Evolutionary conservation across 2,797 vertebrate species (phyloP), one percentile per base, ranked within the genome.

Genomic region (Delichon dasypus): DNA sequence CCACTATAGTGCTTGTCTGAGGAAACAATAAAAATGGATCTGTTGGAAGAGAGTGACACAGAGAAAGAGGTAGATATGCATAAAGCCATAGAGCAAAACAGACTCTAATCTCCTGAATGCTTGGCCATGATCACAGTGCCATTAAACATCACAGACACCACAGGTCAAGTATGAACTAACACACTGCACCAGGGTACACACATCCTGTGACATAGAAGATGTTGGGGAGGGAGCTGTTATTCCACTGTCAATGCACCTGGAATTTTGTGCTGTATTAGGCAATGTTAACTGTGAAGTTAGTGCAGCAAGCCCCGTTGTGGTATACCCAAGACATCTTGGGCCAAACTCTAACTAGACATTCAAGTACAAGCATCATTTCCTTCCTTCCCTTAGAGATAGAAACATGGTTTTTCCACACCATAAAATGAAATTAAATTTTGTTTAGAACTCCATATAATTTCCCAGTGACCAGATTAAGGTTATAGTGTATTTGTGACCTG

Each of bases 141-240:
- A 12, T 48, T 64, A 40, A 55, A 26, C 4, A 18, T 17, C 48
- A 40, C n/a, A 58, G 65, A 44, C 8, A 38, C 10, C 6, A 1
- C 7, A 21, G 38, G 27, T 60, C 21, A 71, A 13, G 17, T 8
- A 8, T 2, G 9, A 38, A 40, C 8, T 67, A 5, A 30, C 23
- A 9, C 2, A n/a, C 7, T 23, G 27, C 14, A 36, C 30, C 10
- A 13, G n/a, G 25, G 51, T 6, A 27, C 21, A 57, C 1, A 0
- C 22, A 45, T 6, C 9, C 14, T 51, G 38, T 57, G 27, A 23
- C n/a, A 15, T 0, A 23, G 17, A n/a, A 27, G 16, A 7, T 13
- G 4, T 1, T 23, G 22, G 38, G 10, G 10, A 68, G 23, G 19
- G 22, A 82, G 27, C 29, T 70, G 11, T 36, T 60, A 34, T 42